phyloP scores from a whole-genome alignment of 2,888 invertebrate species.

The Celastrina argiolus region DNA sequence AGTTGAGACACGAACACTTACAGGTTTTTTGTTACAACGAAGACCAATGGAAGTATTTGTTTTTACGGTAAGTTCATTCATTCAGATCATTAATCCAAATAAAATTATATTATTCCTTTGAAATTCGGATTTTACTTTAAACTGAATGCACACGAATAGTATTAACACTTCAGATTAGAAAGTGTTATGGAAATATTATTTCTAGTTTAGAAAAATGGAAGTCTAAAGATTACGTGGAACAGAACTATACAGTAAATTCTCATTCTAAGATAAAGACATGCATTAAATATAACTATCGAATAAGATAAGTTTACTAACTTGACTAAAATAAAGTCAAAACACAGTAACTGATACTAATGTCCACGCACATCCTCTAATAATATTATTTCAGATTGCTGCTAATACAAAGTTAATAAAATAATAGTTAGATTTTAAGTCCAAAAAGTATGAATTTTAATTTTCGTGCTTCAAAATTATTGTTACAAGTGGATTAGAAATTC shows the following conservation, averaged over 20 bases:
- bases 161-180: not conserved
- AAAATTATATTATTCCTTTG: not conserved
- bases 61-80: constrained; percentile 27
- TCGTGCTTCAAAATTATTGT: not conserved
- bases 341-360: not conserved
- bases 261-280: constrained; percentile 12
- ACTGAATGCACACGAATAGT: not conserved
- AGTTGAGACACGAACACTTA: constrained; percentile 57
- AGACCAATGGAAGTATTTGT: constrained; percentile 69
- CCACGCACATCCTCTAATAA: not conserved
- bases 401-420: not conserved
- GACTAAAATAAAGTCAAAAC: not conserved
- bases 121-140: not conserved
- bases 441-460: not conserved
- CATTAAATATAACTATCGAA: constrained; percentile 4
- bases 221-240: constrained; percentile 17
- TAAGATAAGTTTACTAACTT: constrained; percentile 14
- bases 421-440: not conserved
- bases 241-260: constrained; percentile 9
- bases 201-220: constrained; percentile 16
- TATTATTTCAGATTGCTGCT: not conserved
- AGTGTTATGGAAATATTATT: constrained; percentile 1
- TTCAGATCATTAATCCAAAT: not conserved
- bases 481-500: not conserved
- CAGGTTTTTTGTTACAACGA: constrained; percentile 58